Conservation (phyloP, 2,113 vertebrate genomes). For the Atlantisia rogersi region DNA sequence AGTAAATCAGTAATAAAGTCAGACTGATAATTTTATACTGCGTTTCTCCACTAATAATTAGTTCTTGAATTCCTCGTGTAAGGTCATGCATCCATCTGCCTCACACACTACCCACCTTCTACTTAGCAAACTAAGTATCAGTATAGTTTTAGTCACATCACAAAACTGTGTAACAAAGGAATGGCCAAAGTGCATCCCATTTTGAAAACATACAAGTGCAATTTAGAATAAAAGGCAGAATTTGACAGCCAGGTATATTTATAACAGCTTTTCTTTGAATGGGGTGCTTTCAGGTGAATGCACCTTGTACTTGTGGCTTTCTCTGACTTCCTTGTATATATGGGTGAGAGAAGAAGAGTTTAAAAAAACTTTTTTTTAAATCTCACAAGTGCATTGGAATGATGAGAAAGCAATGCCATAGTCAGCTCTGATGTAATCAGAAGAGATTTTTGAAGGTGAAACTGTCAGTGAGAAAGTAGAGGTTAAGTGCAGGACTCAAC, state of each 20-base stretch:
- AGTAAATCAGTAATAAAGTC: background rate
- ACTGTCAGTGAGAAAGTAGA: background rate
- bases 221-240: background rate
- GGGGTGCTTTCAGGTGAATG: background rate
- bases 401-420: background rate
- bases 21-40: background rate
- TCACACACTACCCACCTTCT: background rate
- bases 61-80: background rate
- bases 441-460: background rate
- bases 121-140: background rate
- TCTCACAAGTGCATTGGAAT: background rate
- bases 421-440: background rate
- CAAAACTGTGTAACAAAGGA: background rate
- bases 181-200: background rate
- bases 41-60: background rate
- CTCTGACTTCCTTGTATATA: background rate
- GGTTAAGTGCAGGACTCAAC: constrained; percentile 34
- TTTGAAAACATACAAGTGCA: background rate
- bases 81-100: background rate
- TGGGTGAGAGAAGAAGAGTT: background rate
- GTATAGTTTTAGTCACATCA: background rate
- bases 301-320: background rate
- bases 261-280: background rate
- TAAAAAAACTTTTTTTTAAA: background rate
- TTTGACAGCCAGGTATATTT: background rate